These are phyloP conservation scores for Therioaphis trifolii DNA, from an alignment of 2,888 invertebrate species.

Conservation along the genomic window DNA sequence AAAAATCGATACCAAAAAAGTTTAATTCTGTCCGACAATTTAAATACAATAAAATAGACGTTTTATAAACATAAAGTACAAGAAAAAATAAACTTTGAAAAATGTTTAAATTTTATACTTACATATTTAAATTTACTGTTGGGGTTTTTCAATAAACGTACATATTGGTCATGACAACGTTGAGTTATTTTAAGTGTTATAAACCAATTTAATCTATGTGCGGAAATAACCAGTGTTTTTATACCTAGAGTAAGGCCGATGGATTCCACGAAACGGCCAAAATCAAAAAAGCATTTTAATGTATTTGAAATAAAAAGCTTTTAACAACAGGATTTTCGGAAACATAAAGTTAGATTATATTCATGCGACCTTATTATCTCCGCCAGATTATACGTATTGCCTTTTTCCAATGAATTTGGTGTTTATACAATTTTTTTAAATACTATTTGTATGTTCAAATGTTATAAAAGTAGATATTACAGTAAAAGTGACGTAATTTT, in stretches of 20 bases:
- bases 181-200: no score
- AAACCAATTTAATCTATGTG: no score
- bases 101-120: no score
- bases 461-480: neutral
- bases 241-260: neutral
- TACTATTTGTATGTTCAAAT: neutral
- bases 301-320: constrained; percentile 37
- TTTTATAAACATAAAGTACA: no score
- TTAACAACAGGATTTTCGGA: constrained; percentile 27
- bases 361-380: neutral
- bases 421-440: neutral
- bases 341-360: constrained; percentile 22
- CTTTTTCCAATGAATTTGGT: constrained; percentile 1
- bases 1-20: no score
- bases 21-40: no score
- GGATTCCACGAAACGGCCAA: neutral
- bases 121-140: no score
- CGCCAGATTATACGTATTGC: constrained; percentile 4
- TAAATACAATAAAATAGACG: no score
- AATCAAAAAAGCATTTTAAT: constrained; percentile 34
- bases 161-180: no score
- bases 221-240: no score
- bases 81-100: no score
- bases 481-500: neutral
- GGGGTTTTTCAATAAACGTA: no score